A percentile compares a stretch with the other conserved stretches of the same genome.
Conservation (phyloP, 2,797 vertebrate species). For the Bovichtus diacanthus region DNA sequence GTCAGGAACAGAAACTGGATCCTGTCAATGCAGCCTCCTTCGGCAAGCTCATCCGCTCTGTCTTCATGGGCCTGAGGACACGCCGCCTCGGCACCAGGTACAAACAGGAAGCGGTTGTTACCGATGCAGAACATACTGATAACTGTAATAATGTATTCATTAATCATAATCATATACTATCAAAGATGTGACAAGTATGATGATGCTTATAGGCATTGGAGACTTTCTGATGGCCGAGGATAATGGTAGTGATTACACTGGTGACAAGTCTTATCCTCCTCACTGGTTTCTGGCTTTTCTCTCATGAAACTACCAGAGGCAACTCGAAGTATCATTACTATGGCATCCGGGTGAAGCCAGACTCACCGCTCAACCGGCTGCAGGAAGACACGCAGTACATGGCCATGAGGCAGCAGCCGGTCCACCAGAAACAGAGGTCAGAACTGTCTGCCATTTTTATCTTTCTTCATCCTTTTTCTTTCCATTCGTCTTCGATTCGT, state of each 20-base stretch:
- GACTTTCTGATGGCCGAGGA: slow-evolving; percentile 53
- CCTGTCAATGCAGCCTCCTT: slow-evolving; percentile 98
- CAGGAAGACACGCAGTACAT: slow-evolving; percentile 98
- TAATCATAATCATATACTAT: slow-evolving; percentile 1
- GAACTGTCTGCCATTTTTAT: slow-evolving; percentile 24
- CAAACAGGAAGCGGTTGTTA: slow-evolving; percentile 31
- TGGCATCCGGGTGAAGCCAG: slow-evolving; percentile 97
- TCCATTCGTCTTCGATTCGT: too few species aligned
- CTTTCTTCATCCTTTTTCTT: not conserved
- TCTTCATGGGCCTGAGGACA: slow-evolving; percentile 97
- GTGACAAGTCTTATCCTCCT: slow-evolving; percentile 60
- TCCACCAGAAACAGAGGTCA: slow-evolving; percentile 98
- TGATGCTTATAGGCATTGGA: slow-evolving; percentile 52
- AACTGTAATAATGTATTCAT: slow-evolving; percentile 66
- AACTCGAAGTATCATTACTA: slow-evolving; percentile 99
- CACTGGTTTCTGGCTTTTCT: slow-evolving; percentile 64
- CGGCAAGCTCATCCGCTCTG: slow-evolving; percentile 97
- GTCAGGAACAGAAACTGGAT: slow-evolving; percentile 98
- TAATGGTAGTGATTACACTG: slow-evolving; percentile 74
- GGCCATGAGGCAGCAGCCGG: slow-evolving; percentile 98
- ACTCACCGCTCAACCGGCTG: slow-evolving; percentile 94
- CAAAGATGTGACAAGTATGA: slow-evolving; percentile 58
- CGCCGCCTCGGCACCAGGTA: slow-evolving; percentile 97
- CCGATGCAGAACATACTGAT: slow-evolving; percentile 48
- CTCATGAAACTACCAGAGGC: slow-evolving; percentile 85